phyloP scores from a whole-genome alignment of 1,140 invertebrate genomes.

The Ips typographus region DNA sequence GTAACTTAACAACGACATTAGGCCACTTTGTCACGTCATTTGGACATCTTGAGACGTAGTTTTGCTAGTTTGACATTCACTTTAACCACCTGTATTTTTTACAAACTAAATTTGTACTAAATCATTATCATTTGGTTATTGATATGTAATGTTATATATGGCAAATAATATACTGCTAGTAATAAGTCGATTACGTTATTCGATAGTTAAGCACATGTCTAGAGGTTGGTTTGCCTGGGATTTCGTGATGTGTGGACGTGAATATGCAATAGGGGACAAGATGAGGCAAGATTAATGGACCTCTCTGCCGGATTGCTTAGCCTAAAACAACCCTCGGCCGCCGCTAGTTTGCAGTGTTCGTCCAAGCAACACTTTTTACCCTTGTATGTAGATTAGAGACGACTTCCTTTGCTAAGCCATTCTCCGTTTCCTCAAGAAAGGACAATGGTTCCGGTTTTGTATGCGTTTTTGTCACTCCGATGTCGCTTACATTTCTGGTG shows the following conservation, averaged over 20 bases:
- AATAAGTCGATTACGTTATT: neutral
- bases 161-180: too few relatives aligned
- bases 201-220: conserved; percentile 23
- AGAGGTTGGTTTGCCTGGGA: conserved; percentile 35
- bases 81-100: too few relatives aligned
- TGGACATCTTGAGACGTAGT: too few relatives aligned
- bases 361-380: conserved; percentile 43
- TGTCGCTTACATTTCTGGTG: too few relatives aligned
- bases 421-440: conserved; percentile 30
- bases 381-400: conserved; percentile 45
- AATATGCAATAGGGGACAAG: conserved; percentile 52
- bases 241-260: conserved; percentile 53
- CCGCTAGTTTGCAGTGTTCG: conserved; percentile 42
- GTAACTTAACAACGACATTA: too few relatives aligned
- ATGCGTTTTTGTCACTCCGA: conserved; percentile 10
- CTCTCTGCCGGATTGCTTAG: conserved; percentile 48
- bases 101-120: too few relatives aligned
- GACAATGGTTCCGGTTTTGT: conserved; percentile 22
- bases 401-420: conserved; percentile 33
- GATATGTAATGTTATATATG: too few relatives aligned
- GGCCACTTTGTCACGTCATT: too few relatives aligned
- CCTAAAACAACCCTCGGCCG: conserved; percentile 50
- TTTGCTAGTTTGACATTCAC: too few relatives aligned
- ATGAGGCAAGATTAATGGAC: conserved; percentile 53
- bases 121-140: too few relatives aligned